Base-by-base conservation (phyloP, 2,797 vertebrate genomes). In the Perodicticus potto region DNA sequence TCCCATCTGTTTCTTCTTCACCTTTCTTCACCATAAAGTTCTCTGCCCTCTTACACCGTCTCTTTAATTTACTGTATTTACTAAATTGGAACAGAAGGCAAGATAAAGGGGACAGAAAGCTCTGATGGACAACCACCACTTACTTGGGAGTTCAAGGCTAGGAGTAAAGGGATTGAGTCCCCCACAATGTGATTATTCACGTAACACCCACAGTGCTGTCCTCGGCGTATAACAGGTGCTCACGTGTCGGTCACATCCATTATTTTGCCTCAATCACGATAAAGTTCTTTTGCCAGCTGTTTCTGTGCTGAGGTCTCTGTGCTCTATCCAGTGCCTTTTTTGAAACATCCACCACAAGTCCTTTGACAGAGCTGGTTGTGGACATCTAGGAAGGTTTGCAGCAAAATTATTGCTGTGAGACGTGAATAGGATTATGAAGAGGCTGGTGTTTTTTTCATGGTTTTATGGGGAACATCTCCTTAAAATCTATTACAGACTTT, bases 1-100 rank as follows among this genome's bases (percentile, higher is more conserved):
- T 82, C 13, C 59, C 80, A 81, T 78, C 29, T 95, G 95, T 76
- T 81, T 69, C 63, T 93, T 53, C 40, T 69, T 61, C 20, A 27
- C 3, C 13, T 91, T 89, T 94, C 16, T 95, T 87, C 53, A 96
- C 61, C 53, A 80, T 67, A n/a, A 91, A 87, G 4, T 32, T 69
- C 43, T 17, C 17, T 86, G 29, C 85, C 27, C 19, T 86, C 3
- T 17, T 40, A 49, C 5, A 19, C 25, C 34, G 87, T 53, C 29
- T 65, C 76, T 87, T 92, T 88, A n/a, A 40, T 17, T 90, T 63
- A 55, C 23, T 76, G 2, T 19, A 63, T 32, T 92, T 53, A 49
- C 55, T 77, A 59, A 80, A 72, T 22, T 45, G 73, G 22, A 91
- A 37, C 20, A 53, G 25, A 63, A 59, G n/a, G 14, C 23, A 12